These are phyloP conservation scores for Sebastes minor DNA, from an alignment of 2,797 vertebrate species.

Conservation along the genomic window DNA sequence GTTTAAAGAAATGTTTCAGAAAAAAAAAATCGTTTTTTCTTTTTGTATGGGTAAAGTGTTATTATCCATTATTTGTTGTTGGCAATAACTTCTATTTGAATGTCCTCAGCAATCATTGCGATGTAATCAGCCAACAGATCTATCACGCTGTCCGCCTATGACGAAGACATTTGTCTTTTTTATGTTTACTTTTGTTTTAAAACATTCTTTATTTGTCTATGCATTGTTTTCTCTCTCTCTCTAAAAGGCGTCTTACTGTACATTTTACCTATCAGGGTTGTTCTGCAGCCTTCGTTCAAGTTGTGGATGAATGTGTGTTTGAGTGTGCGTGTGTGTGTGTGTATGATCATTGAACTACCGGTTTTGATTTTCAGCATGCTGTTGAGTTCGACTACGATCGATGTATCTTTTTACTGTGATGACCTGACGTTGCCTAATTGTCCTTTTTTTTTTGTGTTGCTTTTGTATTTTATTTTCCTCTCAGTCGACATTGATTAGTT, in stretches of 20 bases:
- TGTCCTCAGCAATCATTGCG: slow-evolving; percentile 69
- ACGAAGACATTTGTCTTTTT: slow-evolving; percentile 66
- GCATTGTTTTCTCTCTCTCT: slow-evolving; percentile 68
- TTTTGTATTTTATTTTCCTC: slow-evolving; percentile 65
- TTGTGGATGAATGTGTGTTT: slow-evolving; percentile 34
- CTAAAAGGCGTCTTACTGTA: slow-evolving; percentile 75
- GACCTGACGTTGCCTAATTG: slow-evolving; percentile 67
- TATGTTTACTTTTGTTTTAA: slow-evolving; percentile 75
- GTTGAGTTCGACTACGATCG: slow-evolving; percentile 63
- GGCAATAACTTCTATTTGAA: slow-evolving; percentile 78
- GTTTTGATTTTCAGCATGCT: slow-evolving; percentile 75
- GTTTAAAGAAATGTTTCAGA: slow-evolving; percentile 56
- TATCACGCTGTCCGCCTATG: slow-evolving; percentile 48
- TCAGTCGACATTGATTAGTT: slow-evolving; percentile 67
- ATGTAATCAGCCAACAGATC: slow-evolving; percentile 65
- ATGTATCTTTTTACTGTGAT: slow-evolving; percentile 82
- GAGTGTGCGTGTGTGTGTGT: slow-evolving; percentile 15
- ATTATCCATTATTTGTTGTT: slow-evolving; percentile 63
- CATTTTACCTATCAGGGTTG: slow-evolving; percentile 66
- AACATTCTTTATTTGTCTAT: slow-evolving; percentile 80
- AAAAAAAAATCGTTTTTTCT: slow-evolving; percentile 8
- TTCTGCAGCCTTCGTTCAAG: slow-evolving; percentile 57
- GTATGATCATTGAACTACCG: slow-evolving; percentile 37
- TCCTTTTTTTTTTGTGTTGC: slow-evolving; percentile 51
- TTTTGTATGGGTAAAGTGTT: slow-evolving; percentile 55